phyloP scores from a whole-genome alignment of 2,888 invertebrate species.

The Trypoxylon attenuatum region DNA sequence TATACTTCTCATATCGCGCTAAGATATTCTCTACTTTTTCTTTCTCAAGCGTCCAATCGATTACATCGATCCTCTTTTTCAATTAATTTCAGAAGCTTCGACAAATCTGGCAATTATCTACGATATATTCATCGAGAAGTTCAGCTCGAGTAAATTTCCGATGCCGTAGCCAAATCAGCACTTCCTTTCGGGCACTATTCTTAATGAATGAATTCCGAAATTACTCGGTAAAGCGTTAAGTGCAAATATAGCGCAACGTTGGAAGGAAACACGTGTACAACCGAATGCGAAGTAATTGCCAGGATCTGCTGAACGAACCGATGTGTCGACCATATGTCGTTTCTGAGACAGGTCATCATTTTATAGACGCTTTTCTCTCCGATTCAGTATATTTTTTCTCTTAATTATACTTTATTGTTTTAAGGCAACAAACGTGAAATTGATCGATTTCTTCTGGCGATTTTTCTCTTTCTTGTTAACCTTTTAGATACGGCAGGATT shows the following conservation, averaged over 20 bases:
- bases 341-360: background rate
- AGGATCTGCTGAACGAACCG: constrained; percentile 1
- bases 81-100: too few relatives aligned
- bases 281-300: constrained; percentile 3
- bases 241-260: constrained; percentile 1
- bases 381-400: background rate
- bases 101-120: too few relatives aligned
- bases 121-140: too few relatives aligned
- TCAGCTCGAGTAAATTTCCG: too few relatives aligned
- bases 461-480: too few relatives aligned
- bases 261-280: constrained; percentile 7
- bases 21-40: too few relatives aligned
- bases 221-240: background rate
- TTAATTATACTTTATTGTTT: background rate
- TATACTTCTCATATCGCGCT: background rate
- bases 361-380: background rate
- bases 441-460: too few relatives aligned
- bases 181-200: background rate
- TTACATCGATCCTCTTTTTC: too few relatives aligned
- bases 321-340: background rate
- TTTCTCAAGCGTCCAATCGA: too few relatives aligned
- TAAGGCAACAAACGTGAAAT: background rate
- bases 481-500: too few relatives aligned
- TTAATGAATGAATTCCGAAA: constrained; percentile 9
- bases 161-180: too few relatives aligned